Conservation (phyloP, 53 echinoderm and acorn worm genomes). For the Paracentrotus lividus region DNA sequence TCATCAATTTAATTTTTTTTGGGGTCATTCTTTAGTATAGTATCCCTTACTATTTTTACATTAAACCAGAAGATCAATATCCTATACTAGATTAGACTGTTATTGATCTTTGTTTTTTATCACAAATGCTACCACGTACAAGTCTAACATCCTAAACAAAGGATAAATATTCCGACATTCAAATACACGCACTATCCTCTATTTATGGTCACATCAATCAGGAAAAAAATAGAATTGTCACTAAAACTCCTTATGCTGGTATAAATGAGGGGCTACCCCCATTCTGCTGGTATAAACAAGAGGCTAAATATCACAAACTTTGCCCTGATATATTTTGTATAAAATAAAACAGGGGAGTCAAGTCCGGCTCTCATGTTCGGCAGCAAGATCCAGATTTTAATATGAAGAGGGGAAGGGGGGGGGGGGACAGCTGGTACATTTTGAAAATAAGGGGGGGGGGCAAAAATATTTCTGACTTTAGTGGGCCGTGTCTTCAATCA, state of each 20-base stretch:
- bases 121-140: neutral
- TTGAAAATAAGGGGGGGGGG: no score
- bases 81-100: neutral
- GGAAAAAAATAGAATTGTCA: neutral
- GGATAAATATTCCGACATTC: neutral
- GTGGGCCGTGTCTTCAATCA: no score
- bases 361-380: neutral
- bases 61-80: neutral
- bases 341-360: neutral
- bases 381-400: no score
- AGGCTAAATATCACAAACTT: neutral
- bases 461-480: no score
- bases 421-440: no score
- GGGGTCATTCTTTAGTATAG: no score
- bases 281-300: conserved; percentile 33
- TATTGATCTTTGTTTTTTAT: neutral
- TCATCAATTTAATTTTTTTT: no score
- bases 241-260: neutral
- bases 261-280: neutral
- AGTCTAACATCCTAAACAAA: neutral
- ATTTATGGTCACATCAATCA: neutral
- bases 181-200: neutral
- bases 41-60: no score
- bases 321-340: neutral
- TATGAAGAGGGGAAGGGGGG: no score